A percentile compares a stretch with the other conserved stretches of the same genome.
These are phyloP conservation scores for Ardeotis arabs DNA, from an alignment of 2,113 vertebrate genomes.

Conservation along the genomic window DNA sequence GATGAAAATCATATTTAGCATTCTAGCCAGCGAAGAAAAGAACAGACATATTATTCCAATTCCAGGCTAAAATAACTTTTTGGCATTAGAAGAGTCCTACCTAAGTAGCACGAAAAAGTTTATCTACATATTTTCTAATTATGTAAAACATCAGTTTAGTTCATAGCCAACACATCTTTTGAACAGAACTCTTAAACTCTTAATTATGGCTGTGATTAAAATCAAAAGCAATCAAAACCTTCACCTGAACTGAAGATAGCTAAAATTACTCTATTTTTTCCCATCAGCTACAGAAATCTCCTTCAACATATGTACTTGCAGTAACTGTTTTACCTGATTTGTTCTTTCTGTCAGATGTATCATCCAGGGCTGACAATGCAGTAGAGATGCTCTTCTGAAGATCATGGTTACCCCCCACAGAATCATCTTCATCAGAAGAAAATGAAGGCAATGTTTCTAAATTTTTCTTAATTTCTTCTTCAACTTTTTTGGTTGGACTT, in stretches of 20 bases:
- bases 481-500: slow-evolving; percentile 82
- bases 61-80: neutral
- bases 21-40: neutral
- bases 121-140: neutral
- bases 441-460: slow-evolving; percentile 90
- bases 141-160: neutral
- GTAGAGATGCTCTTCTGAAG: slow-evolving; percentile 90
- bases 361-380: slow-evolving; percentile 86
- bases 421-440: slow-evolving; percentile 96
- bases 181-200: neutral
- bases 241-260: neutral
- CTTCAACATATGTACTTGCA: neutral
- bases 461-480: slow-evolving; percentile 90
- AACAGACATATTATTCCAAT: neutral
- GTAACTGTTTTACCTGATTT: slow-evolving; percentile 82
- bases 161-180: neutral
- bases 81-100: neutral
- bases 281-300: neutral
- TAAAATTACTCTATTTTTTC: neutral
- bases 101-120: neutral
- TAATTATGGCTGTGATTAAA: neutral
- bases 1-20: neutral
- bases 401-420: slow-evolving; percentile 87
- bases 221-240: neutral
- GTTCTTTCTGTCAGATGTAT: slow-evolving; percentile 85